Base-by-base conservation (phyloP, 2,797 vertebrate genomes). In the Acanthornis magna region DNA sequence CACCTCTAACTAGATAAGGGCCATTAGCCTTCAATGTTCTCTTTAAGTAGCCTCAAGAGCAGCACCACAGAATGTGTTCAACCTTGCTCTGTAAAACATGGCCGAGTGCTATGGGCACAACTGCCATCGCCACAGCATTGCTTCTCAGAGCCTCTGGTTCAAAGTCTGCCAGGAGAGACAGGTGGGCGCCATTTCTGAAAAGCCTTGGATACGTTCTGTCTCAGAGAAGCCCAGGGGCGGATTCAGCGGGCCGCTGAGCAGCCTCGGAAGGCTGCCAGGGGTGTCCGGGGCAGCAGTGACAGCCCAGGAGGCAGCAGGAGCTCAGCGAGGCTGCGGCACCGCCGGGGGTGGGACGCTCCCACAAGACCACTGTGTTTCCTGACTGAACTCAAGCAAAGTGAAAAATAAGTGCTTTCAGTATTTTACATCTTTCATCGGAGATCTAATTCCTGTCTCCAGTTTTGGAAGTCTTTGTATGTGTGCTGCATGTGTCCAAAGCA, bases 241-340 rank as follows among this genome's bases (percentile, higher is more conserved):
- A 42, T 43, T 38, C 15, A 27, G 40, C 2, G 8, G 58, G 67
- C 11, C 0, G 17, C 20, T 11, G n/a, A 34, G 20, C 25, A 61
- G 17, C 17, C 18, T 23, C 27, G 53, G 27, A 30, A 58, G 47
- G 19, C n/a, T 57, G 18, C 6, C 47, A 10, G 25, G 11, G 40
- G 4, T 13, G 30, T 5, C 6, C 20, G 7, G 0, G 4, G 42
- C 30, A 27, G 72, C 42, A 60, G 16, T 62, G 73, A 23, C 11
- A 70, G 74, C 48, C 2, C 13, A n/a, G 70, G 66, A 61, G 73
- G 70, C 94, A 84, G 74, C 71, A 95, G 93, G 72, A 88, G 43
- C 47, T 54, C 62, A 2, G 4, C 1, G 3, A 27, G 58, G 60
- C 63, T 43, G 55, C n/a, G 34, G 2, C 21, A 29, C 38, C 2